A percentile compares a stretch with the other conserved stretches of the same genome.
These are phyloP conservation scores for Cheilinus undulatus DNA, from an alignment of 2,113 vertebrate species.

Conservation along the genomic window DNA sequence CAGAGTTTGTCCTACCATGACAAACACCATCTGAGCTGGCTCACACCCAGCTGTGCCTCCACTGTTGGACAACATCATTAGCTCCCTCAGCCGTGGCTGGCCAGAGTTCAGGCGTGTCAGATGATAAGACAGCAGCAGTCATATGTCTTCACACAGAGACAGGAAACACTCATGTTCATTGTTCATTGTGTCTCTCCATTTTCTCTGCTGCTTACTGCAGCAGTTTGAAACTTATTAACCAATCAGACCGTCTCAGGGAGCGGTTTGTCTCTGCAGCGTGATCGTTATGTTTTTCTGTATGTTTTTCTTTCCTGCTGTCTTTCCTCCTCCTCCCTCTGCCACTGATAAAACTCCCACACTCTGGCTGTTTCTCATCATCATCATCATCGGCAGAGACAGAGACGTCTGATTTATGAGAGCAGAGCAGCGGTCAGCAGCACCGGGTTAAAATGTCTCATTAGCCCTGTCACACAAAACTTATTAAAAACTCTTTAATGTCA, in stretches of 20 bases:
- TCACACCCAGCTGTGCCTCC: constrained; percentile 23
- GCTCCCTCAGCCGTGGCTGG: constrained; percentile 44
- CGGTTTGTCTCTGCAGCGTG: constrained; percentile 23
- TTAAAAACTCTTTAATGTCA: too few relatives aligned
- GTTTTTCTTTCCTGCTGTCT: background rate
- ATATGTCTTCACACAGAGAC: constrained; percentile 70
- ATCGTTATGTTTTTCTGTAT: background rate
- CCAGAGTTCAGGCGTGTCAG: constrained; percentile 61
- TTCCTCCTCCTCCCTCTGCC: background rate
- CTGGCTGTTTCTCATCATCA: constrained; percentile 4
- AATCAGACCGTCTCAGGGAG: constrained; percentile 43
- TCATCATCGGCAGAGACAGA: background rate
- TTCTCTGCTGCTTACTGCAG: constrained; percentile 68
- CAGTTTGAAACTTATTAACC: constrained; percentile 56
- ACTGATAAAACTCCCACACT: background rate
- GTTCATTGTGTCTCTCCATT: constrained; percentile 66
- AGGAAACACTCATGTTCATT: constrained; percentile 74
- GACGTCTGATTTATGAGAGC: background rate
- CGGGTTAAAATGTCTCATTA: background rate
- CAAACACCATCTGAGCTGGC: constrained; percentile 15
- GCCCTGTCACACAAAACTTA: too few relatives aligned
- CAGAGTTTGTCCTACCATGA: background rate
- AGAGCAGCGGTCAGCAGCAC: constrained; percentile 1
- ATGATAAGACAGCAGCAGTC: constrained; percentile 76
- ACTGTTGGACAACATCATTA: constrained; percentile 32